phyloP scores from a whole-genome alignment of 2,888 invertebrate species.

The Alloscopus bannaensis region DNA sequence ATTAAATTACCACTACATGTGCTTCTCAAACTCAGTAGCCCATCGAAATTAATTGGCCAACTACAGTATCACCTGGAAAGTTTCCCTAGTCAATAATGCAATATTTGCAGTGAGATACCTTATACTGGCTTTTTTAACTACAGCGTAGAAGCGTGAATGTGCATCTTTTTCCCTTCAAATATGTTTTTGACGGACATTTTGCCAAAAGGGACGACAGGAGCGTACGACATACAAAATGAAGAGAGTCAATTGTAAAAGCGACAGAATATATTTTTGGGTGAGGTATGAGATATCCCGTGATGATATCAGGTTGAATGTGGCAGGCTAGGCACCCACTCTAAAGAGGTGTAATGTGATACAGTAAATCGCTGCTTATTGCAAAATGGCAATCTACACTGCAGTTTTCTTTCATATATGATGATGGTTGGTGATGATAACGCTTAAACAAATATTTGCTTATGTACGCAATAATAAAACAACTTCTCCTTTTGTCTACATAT shows the following conservation, averaged over 20 bases:
- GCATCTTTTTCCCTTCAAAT: background rate
- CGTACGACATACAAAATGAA: constrained; percentile 31
- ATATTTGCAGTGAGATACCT: too few species aligned
- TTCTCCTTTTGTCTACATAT: background rate
- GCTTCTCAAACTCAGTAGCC: too few species aligned
- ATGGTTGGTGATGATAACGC: constrained; percentile 30
- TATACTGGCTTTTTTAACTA: too few species aligned
- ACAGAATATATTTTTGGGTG: constrained; percentile 20
- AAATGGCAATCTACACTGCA: constrained; percentile 43
- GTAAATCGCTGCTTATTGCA: constrained; percentile 42
- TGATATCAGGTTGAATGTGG: too few species aligned
- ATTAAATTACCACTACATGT: too few species aligned
- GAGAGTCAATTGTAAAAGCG: constrained; percentile 30
- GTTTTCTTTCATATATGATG: constrained; percentile 27
- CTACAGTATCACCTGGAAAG: too few species aligned
- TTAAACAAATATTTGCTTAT: constrained; percentile 59
- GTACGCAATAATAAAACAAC: constrained; percentile 5
- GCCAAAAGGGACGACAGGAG: constrained; percentile 62
- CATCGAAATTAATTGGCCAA: too few species aligned
- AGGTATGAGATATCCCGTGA: too few species aligned
- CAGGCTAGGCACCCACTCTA: too few species aligned
- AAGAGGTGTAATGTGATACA: constrained; percentile 46
- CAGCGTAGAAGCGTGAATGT: too few species aligned
- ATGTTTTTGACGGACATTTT: constrained; percentile 62
- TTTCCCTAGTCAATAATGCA: too few species aligned